A percentile compares a stretch with the other conserved stretches of the same genome.
These are phyloP conservation scores for Timema podura DNA, from an alignment of 2,888 invertebrate species.

Conservation along the genomic window DNA sequence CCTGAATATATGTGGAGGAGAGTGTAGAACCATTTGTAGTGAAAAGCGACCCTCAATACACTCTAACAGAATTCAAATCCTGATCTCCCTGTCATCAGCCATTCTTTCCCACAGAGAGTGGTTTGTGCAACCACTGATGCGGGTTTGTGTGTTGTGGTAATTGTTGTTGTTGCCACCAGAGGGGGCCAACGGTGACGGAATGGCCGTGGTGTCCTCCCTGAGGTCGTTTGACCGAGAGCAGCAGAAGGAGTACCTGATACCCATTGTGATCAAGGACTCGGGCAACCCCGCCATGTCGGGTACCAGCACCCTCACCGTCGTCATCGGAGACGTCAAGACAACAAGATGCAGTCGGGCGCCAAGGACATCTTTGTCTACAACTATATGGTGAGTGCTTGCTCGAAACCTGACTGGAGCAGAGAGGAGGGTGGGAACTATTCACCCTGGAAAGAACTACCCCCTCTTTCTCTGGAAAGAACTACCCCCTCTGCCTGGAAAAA, in stretches of 20 bases:
- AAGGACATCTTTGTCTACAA: conserved; percentile 97
- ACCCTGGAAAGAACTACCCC: no score
- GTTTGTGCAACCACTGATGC: no score
- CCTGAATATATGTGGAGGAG: no score
- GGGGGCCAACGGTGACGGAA: conserved; percentile 95
- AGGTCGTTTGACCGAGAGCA: conserved; percentile 92
- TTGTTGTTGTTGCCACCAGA: conserved; percentile 51
- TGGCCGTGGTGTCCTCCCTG: conserved; percentile 94
- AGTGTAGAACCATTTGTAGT: no score
- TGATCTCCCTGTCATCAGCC: no score
- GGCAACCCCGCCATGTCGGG: conserved; percentile 96
- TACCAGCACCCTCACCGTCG: conserved; percentile 91
- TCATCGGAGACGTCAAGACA: conserved; percentile 98
- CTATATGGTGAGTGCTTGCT: conserved; percentile 57
- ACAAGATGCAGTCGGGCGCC: conserved; percentile 96
- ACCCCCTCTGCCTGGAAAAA: no score
- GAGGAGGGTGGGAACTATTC: no score
- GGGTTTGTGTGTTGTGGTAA: no score
- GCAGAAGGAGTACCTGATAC: conserved; percentile 93
- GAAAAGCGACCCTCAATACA: no score
- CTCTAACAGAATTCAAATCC: no score
- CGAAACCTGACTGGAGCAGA: no score
- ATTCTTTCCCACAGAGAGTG: neutral
- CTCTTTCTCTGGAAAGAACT: no score
- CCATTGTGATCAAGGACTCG: conserved; percentile 95